A percentile compares a stretch with the other conserved stretches of the same genome.
Evolutionary conservation across 2,113 vertebrate species (phyloP).

Genomic region (Gopherus evgoodei): DNA sequence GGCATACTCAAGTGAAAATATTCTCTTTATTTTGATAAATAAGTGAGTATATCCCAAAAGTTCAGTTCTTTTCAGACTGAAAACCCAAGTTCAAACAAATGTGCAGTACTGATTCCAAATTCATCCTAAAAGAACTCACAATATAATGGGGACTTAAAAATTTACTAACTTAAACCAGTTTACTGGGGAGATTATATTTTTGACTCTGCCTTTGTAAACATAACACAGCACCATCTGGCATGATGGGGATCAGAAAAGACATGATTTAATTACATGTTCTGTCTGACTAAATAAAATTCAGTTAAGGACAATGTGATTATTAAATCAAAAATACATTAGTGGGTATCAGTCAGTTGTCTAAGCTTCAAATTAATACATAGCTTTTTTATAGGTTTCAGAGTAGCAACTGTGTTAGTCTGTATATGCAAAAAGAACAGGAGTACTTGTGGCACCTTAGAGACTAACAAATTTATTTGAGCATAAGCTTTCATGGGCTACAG

Average conservation of each 20-base stretch:
- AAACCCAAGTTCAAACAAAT: background rate
- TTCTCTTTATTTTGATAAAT: conserved; percentile 10
- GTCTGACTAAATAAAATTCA: conserved; percentile 60
- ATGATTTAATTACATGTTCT: conserved; percentile 69
- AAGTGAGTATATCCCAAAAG: background rate
- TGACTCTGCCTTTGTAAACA: conserved; percentile 12
- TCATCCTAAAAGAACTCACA: background rate
- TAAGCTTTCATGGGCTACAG: no score
- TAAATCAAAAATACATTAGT: conserved; percentile 53
- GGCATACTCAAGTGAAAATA: background rate
- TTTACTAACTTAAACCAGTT: background rate
- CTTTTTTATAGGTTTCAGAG: no score
- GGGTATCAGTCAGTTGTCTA: conserved; percentile 42
- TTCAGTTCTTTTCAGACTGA: background rate
- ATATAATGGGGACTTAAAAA: background rate
- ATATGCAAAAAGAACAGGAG: no score
- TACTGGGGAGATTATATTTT: conserved; percentile 23
- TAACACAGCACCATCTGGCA: conserved; percentile 47
- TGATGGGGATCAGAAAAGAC: conserved; percentile 62
- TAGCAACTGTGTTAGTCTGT: no score
- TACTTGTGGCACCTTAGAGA: no score
- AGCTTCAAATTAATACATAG: conserved; percentile 64
- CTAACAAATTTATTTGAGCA: no score
- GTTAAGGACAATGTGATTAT: conserved; percentile 64
- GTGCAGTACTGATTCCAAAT: background rate